Conservation (phyloP, 2,797 vertebrate genomes). For the Rhadinocentrus ornatus region DNA sequence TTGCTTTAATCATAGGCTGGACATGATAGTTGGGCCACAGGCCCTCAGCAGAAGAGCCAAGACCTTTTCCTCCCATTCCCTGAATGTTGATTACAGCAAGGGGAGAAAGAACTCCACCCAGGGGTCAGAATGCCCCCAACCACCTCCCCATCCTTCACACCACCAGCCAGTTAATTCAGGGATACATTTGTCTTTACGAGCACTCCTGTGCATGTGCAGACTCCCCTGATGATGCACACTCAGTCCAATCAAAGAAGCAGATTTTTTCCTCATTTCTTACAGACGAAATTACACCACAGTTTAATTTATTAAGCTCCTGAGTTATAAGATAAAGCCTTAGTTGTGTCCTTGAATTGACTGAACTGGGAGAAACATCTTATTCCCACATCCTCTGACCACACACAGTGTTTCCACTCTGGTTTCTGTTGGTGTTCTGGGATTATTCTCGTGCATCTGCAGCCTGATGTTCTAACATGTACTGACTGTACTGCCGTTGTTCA, state of each 20-base stretch:
- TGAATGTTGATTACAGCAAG: constrained; percentile 82
- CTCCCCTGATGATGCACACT: not conserved
- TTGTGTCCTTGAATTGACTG: constrained; percentile 32
- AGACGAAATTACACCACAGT: too few relatives aligned
- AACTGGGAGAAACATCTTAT: constrained; percentile 11
- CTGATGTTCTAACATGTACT: not conserved
- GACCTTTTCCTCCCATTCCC: constrained; percentile 80
- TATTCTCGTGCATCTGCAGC: not conserved
- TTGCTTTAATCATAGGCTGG: constrained; percentile 76
- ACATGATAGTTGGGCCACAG: constrained; percentile 81
- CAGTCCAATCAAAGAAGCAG: not conserved
- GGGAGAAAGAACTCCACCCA: constrained; percentile 78
- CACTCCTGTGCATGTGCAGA: not conserved
- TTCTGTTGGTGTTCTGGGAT: constrained; percentile 3
- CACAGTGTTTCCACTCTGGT: not conserved
- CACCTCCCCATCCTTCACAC: constrained; percentile 4
- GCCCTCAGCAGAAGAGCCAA: constrained; percentile 78
- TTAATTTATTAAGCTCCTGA: not conserved
- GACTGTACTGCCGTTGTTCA: constrained; percentile 18
- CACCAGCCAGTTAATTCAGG: constrained; percentile 38
- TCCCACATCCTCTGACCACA: not conserved
- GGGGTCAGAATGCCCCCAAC: constrained; percentile 75
- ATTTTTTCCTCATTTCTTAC: too few relatives aligned
- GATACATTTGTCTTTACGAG: not conserved
- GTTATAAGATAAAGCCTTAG: not conserved